These are phyloP conservation scores for Plagodis pulveraria DNA, from an alignment of 2,888 invertebrate species.

Conservation along the genomic window DNA sequence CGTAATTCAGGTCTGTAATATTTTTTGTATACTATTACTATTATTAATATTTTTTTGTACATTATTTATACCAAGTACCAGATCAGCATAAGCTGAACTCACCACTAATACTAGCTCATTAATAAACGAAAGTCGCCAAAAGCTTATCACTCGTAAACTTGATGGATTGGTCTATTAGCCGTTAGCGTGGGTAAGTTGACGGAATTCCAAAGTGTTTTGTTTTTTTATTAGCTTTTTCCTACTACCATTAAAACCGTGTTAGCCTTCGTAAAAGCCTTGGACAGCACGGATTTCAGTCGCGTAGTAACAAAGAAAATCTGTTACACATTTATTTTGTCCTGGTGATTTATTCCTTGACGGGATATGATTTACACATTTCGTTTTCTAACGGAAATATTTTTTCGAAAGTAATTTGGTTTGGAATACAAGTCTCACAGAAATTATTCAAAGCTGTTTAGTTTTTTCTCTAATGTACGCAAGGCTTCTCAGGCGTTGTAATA, in stretches of 20 bases:
- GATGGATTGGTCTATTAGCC: constrained; percentile 40
- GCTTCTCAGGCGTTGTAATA: too few relatives aligned
- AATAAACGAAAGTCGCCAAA: constrained; percentile 24
- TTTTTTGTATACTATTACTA: too few relatives aligned
- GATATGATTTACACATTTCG: neutral
- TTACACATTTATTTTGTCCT: too few relatives aligned
- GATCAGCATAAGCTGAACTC: neutral
- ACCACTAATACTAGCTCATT: constrained; percentile 3
- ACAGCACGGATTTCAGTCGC: neutral
- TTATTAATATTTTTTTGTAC: too few relatives aligned
- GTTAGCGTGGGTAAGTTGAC: constrained; percentile 34
- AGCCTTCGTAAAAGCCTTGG: constrained; percentile 5
- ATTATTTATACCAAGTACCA: too few relatives aligned
- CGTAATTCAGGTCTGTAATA: too few relatives aligned
- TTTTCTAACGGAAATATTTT: too few relatives aligned
- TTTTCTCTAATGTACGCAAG: too few relatives aligned
- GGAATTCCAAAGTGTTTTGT: constrained; percentile 20
- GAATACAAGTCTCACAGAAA: too few relatives aligned
- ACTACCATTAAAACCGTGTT: constrained; percentile 6
- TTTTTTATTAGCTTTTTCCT: constrained; percentile 16
- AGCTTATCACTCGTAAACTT: constrained; percentile 26
- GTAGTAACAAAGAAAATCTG: neutral
- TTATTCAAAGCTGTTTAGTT: too few relatives aligned
- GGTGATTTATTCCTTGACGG: too few relatives aligned
- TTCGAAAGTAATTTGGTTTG: too few relatives aligned